A percentile compares a stretch with the other conserved stretches of the same genome.
phyloP scores from a whole-genome alignment of 2,113 vertebrate genomes.

The Eptatretus burgeri region DNA sequence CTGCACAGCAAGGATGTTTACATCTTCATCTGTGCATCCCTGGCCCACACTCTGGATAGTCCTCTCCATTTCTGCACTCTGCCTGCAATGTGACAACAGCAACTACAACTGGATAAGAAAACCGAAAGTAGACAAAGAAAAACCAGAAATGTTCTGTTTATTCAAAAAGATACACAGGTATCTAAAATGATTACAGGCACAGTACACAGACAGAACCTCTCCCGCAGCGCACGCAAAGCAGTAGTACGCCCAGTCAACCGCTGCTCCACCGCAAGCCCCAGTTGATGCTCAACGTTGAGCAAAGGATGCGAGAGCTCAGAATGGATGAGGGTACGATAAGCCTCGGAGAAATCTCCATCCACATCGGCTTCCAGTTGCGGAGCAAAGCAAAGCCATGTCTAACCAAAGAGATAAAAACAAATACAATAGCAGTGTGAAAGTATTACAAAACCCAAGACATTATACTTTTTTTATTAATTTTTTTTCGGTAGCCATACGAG shows the following conservation, averaged over 20 bases:
- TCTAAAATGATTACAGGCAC: not conserved
- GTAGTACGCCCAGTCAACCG: not conserved
- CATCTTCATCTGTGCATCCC: not conserved
- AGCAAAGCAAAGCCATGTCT: too few relatives aligned
- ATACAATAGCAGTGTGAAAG: too few relatives aligned
- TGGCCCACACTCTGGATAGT: constrained; percentile 2
- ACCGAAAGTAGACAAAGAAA: not conserved
- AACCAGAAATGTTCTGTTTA: not conserved
- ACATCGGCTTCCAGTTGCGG: not conserved
- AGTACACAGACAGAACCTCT: not conserved
- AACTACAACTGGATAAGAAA: not conserved
- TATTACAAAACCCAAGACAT: too few relatives aligned
- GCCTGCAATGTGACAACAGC: not conserved
- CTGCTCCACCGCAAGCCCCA: not conserved
- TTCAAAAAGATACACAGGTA: not conserved
- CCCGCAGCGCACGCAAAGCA: constrained; percentile 1
- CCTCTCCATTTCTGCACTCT: not conserved
- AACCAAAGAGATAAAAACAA: too few relatives aligned
- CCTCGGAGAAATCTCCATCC: constrained; percentile 3
- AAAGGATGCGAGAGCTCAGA: not conserved
- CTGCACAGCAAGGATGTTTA: constrained; percentile 2
- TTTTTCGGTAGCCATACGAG: too few relatives aligned
- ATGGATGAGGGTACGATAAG: constrained; percentile 2
- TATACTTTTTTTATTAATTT: too few relatives aligned
- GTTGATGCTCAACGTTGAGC: not conserved